Evolutionary conservation across 2,888 invertebrate genomes (phyloP).

Genomic region (Epistrophella euchroma): DNA sequence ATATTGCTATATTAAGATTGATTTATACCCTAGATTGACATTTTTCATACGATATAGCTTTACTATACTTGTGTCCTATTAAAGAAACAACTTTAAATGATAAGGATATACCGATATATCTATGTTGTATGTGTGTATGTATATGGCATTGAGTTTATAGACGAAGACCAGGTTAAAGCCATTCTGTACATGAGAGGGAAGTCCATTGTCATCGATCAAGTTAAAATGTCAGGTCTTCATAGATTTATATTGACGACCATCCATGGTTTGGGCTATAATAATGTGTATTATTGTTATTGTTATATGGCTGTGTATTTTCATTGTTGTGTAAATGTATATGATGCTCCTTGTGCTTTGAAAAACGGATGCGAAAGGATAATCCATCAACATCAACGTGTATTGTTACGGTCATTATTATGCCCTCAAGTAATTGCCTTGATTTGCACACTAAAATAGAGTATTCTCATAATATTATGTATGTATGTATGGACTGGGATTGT

Average conservation of each 20-base stretch:
- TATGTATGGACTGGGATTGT: not conserved
- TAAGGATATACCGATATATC: conserved; percentile 7
- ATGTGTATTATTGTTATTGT: conserved; percentile 48
- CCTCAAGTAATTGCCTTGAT: conserved; percentile 73
- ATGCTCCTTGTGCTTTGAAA: conserved; percentile 23
- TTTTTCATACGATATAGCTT: conserved; percentile 23
- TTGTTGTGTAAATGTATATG: conserved; percentile 7
- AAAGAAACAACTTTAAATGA: conserved; percentile 31
- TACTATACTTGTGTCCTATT: conserved; percentile 30
- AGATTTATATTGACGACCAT: conserved; percentile 70
- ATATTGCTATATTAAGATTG: conserved; percentile 19
- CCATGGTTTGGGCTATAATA: conserved; percentile 34
- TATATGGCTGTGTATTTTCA: conserved; percentile 39
- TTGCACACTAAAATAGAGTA: conserved; percentile 52
- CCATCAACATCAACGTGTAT: conserved; percentile 75
- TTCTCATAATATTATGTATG: not conserved
- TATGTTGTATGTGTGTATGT: not conserved
- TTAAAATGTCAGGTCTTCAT: conserved; percentile 66
- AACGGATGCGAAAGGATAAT: conserved; percentile 71
- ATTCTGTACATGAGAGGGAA: conserved; percentile 41
- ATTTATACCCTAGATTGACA: conserved; percentile 41
- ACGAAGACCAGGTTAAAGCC: conserved; percentile 24
- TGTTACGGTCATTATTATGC: conserved; percentile 73
- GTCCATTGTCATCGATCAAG: conserved; percentile 72
- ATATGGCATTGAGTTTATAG: not conserved